Conservation (phyloP, 2,797 vertebrate genomes). For the Chelon labrosus region DNA sequence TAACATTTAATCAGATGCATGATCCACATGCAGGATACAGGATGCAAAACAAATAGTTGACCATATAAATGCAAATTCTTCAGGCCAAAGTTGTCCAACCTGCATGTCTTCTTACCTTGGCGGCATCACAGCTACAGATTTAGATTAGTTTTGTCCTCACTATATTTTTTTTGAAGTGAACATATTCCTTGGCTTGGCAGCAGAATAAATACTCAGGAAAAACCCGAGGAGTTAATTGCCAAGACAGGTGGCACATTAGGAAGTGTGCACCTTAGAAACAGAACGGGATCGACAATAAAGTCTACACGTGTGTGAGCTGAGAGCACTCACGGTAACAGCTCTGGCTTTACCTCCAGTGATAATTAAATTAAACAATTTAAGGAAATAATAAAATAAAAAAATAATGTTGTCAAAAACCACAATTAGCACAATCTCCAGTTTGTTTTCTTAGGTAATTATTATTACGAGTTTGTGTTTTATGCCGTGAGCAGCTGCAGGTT, state of each 20-base stretch:
- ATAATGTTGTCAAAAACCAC: neutral
- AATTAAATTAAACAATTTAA: neutral
- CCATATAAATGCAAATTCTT: too few species aligned
- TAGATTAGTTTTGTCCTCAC: too few species aligned
- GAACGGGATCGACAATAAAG: neutral
- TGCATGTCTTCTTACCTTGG: too few species aligned
- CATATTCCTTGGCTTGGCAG: neutral
- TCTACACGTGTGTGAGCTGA: too few species aligned
- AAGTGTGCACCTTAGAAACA: neutral
- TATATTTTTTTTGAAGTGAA: neutral
- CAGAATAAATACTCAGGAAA: neutral
- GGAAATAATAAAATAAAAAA: neutral
- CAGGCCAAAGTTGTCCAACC: too few species aligned
- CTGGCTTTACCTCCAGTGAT: too few species aligned
- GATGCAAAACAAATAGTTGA: too few species aligned
- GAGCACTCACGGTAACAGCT: too few species aligned
- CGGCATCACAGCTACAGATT: too few species aligned
- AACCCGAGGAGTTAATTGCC: neutral
- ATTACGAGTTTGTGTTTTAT: neutral
- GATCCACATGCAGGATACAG: too few species aligned
- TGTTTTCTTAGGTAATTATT: too few species aligned
- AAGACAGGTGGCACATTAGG: neutral
- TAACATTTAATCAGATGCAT: too few species aligned
- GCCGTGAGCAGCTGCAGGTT: neutral
- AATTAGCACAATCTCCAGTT: neutral